Evolutionary conservation across 2,113 vertebrate species (phyloP).

Genomic region (Noctilio leporinus): DNA sequence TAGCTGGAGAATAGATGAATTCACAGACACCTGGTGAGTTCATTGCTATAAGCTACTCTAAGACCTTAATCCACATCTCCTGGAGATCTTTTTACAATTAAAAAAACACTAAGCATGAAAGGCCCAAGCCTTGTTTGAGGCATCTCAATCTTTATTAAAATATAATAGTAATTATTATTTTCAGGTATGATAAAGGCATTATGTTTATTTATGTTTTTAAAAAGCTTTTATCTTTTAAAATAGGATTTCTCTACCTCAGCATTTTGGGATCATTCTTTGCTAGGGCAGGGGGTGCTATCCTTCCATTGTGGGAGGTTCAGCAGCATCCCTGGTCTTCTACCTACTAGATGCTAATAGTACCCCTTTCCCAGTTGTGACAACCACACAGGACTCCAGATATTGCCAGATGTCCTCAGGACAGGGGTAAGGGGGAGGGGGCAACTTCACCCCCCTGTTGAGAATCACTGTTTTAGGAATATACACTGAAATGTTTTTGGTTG

Average conservation of each 20-base stretch:
- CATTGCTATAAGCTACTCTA: not conserved
- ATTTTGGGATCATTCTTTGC: not conserved
- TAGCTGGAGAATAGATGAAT: not conserved
- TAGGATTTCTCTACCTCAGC: not conserved
- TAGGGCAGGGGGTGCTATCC: not conserved
- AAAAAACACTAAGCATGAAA: not conserved
- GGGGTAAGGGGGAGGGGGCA: not conserved
- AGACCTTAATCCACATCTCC: not conserved
- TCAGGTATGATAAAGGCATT: not conserved
- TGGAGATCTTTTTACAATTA: not conserved
- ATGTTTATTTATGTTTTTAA: not conserved
- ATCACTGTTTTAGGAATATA: not conserved
- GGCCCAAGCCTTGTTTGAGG: not conserved
- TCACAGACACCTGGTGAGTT: not conserved
- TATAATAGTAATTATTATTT: not conserved
- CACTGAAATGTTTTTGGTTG: not conserved
- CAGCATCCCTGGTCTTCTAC: not conserved
- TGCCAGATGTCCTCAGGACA: not conserved
- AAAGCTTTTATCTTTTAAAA: not conserved
- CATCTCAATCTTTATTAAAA: not conserved
- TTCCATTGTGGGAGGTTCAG: not conserved
- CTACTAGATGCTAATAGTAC: not conserved
- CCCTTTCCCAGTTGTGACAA: not conserved
- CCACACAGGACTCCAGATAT: not conserved
- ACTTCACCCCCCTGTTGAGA: not conserved